These are phyloP conservation scores for Pseudachorutes palmiensis DNA, from an alignment of 1,140 invertebrate species.

Conservation along the genomic window DNA sequence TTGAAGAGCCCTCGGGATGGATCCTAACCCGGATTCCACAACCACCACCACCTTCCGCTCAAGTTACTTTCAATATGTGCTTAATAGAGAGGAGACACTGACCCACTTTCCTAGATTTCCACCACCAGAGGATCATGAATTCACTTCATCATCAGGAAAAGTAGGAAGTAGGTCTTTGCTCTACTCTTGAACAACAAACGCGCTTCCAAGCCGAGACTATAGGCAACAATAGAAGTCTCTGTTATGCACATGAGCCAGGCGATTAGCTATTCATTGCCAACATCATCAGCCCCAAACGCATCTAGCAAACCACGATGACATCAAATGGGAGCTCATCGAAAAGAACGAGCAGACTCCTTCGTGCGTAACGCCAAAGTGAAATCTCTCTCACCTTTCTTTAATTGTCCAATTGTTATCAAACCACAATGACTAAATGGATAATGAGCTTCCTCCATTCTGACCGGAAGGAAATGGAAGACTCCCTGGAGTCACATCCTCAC, in stretches of 20 bases:
- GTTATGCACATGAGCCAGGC: not conserved
- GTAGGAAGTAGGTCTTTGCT: constrained; percentile 37
- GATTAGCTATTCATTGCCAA: not conserved
- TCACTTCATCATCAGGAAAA: constrained; percentile 13
- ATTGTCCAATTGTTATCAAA: constrained; percentile 7
- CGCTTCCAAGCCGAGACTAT: not conserved
- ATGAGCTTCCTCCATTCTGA: too few species aligned
- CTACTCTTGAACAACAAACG: not conserved
- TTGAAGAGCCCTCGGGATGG: constrained; percentile 35
- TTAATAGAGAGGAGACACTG: constrained; percentile 25
- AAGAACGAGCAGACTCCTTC: not conserved
- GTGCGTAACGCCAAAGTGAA: constrained; percentile 5
- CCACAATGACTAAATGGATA: not conserved
- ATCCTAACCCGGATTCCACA: constrained; percentile 32
- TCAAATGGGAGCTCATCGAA: not conserved
- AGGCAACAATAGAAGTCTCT: not conserved
- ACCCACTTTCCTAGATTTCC: constrained; percentile 37
- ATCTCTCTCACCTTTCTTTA: not conserved
- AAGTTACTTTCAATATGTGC: constrained; percentile 30
- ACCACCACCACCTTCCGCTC: constrained; percentile 32
- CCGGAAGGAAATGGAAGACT: constrained; percentile 3
- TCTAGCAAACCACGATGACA: not conserved
- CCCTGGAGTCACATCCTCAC: not conserved
- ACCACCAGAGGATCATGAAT: not conserved
- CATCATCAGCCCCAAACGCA: not conserved